phyloP scores from a whole-genome alignment of 2,888 invertebrate genomes.

The Apamea crenata region DNA sequence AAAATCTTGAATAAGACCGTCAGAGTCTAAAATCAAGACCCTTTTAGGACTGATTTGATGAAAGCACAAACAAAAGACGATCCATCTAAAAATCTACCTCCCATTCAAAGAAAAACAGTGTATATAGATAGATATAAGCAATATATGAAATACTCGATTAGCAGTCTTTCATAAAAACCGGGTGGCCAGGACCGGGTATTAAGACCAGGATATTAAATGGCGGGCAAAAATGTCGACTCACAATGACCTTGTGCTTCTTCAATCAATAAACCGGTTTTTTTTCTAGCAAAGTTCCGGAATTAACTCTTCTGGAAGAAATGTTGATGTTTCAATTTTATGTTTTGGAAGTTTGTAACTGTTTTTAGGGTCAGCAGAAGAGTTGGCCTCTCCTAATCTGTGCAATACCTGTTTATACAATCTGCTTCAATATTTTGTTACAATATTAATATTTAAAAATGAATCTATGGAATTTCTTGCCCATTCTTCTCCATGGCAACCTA shows the following conservation, averaged over 20 bases:
- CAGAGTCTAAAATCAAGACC: background rate
- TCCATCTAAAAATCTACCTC: background rate
- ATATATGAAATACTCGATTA: conserved; percentile 57
- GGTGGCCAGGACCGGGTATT: conserved; percentile 49
- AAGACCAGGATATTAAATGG: conserved; percentile 63
- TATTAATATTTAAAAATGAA: background rate
- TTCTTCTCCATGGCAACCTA: background rate
- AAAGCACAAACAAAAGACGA: conserved; percentile 29
- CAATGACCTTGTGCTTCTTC: conserved; percentile 56
- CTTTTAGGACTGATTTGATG: background rate
- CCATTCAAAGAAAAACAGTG: conserved; percentile 3
- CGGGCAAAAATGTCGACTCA: conserved; percentile 56
- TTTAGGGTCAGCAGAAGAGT: background rate
- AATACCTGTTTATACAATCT: background rate
- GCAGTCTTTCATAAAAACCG: conserved; percentile 48
- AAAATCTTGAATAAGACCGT: background rate
- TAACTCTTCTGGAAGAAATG: conserved; percentile 1
- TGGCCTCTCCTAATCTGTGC: background rate
- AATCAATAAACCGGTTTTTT: conserved; percentile 64
- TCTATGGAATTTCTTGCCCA: background rate
- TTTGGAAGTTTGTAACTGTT: background rate
- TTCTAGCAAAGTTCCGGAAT: conserved; percentile 1
- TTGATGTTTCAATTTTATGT: conserved; percentile 25
- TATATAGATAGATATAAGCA: conserved; percentile 17
- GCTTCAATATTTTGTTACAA: background rate